Conservation (phyloP, 2,888 invertebrate genomes). For the Acrocera orbiculus region DNA sequence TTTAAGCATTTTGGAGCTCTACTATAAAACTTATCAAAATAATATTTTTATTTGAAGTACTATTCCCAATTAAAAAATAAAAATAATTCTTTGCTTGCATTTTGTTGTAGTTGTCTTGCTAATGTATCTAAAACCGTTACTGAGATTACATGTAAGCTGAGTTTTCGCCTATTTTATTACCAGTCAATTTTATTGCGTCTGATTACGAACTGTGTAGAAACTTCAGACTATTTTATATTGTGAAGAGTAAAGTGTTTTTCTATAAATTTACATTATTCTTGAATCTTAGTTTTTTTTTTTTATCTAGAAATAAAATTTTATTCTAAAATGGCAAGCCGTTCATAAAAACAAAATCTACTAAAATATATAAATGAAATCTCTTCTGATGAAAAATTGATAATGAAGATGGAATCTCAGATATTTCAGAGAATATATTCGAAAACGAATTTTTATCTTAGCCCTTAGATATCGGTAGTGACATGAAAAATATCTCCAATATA, state of each 20-base stretch:
- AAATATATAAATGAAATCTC: not conserved
- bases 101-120: too few species aligned
- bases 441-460: not conserved
- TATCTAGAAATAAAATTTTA: not conserved
- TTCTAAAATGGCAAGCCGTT: not conserved
- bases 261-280: not conserved
- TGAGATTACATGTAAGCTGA: not conserved
- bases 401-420: not conserved
- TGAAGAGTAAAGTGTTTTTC: too few species aligned
- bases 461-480: not conserved
- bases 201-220: not conserved
- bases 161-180: slow-evolving; percentile 1
- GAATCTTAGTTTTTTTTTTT: not conserved
- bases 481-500: slow-evolving; percentile 1
- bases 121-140: not conserved
- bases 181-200: not conserved
- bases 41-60: too few species aligned
- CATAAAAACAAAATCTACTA: not conserved
- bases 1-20: too few species aligned
- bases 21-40: too few species aligned
- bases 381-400: not conserved
- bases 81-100: too few species aligned
- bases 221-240: not conserved
- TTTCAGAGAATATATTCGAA: not conserved
- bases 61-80: too few species aligned